These are phyloP conservation scores for Hydrotaea cyrtoneurina DNA, from an alignment of 2,888 invertebrate genomes.

Conservation along the genomic window DNA sequence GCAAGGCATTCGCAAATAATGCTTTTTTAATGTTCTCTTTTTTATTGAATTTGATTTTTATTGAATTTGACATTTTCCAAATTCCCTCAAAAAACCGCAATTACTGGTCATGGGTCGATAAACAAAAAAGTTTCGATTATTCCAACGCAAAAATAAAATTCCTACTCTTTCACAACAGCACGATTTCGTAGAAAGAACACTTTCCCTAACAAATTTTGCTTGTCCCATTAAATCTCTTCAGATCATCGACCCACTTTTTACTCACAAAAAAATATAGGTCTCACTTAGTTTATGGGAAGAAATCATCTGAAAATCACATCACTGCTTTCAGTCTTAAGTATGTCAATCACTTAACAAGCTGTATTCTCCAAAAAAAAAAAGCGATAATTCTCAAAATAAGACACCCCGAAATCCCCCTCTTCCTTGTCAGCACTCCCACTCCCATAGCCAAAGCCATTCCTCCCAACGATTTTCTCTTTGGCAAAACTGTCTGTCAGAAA, in stretches of 20 bases:
- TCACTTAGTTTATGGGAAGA: neutral
- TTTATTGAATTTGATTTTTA: too few relatives aligned
- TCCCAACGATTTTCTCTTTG: conserved; percentile 5
- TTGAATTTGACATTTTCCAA: too few relatives aligned
- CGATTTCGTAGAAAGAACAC: neutral
- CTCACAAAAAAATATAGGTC: neutral
- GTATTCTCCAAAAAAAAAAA: conserved; percentile 25
- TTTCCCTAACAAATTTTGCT: neutral
- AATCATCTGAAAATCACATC: neutral
- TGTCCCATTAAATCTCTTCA: neutral
- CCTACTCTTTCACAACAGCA: neutral
- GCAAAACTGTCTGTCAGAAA: neutral
- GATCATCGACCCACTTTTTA: conserved; percentile 50
- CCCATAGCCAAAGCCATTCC: neutral
- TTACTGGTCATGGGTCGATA: too few relatives aligned
- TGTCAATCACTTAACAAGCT: conserved; percentile 58
- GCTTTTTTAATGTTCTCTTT: too few relatives aligned
- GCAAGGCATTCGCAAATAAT: too few relatives aligned
- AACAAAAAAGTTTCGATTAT: too few relatives aligned
- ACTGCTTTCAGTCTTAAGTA: conserved; percentile 22
- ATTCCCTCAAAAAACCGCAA: neutral
- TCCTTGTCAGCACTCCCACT: neutral
- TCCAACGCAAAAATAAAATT: neutral
- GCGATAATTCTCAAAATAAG: conserved; percentile 37
- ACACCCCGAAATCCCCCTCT: conserved; percentile 7